Base-by-base conservation (phyloP, 2,888 invertebrate species). In the Ennomos erosarius region DNA sequence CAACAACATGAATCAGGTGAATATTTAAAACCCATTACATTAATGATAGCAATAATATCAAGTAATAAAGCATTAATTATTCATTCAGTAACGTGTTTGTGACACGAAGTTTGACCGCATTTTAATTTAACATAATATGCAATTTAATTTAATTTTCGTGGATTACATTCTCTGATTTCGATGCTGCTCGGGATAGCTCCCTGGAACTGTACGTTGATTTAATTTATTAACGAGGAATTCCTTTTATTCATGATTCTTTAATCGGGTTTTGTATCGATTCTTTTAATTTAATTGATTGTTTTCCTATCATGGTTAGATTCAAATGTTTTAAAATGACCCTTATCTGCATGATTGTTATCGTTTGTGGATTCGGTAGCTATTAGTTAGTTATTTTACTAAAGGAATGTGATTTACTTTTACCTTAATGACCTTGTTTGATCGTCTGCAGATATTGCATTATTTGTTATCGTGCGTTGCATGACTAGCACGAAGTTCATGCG, bases 1-100 rank as follows among this genome's bases (percentile, higher is more conserved):
- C 69, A 95, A 95, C 76, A 96, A 95, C 76, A 92, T 94, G 75
- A 94, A 94, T 76, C 94, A 95, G 93, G 96, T 96, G 87, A 78
- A 69, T 56, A 73, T 69, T 52, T 12, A 42, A 36, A 45, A 16
- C 43, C 43, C 40, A 40, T 55, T 68, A 58, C 51, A 53, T 56
- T 49, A 68, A 65, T 62, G 36, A 49, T 51, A 49, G 59, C 39
- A n/a, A 35, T 39, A 42, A 55, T 44, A 64, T 64, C 61, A 62
- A 37, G 44, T 59, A 50, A 55, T 11, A 53, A 33, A 26, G 26
- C 48, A 65, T 68, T 65, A 65, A 65, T 64, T 68, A 72, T 68
- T 69, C 62, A 70, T 68, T 51, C 65, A 59, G 62, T 60, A 65
- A 59, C 56, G 45, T 65, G 55, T 68, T 48, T 65, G 50, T 57